Evolutionary conservation across 2,888 invertebrate species (phyloP).

Genomic region (Unio delphinus): DNA sequence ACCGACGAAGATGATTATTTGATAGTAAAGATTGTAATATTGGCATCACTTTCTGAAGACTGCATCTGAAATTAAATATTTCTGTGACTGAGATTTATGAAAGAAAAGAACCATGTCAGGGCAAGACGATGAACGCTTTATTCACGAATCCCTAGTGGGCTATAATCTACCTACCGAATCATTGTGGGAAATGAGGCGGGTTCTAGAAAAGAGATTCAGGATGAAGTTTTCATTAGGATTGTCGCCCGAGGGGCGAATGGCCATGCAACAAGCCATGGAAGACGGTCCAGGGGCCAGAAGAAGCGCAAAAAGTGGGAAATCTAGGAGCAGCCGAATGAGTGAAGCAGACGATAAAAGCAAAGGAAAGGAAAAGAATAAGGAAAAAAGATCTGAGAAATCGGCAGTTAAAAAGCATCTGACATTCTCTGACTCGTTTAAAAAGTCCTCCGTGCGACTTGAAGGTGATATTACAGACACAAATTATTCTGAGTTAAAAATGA

Average conservation of each 20-base stretch:
- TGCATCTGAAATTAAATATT: no score
- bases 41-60: no score
- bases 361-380: constrained; percentile 4
- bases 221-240: constrained; percentile 32
- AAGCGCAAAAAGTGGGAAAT: neutral
- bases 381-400: neutral
- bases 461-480: constrained; percentile 37
- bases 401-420: constrained; percentile 14
- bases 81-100: no score
- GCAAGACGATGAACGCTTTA: no score
- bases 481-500: constrained; percentile 8
- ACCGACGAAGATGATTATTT: no score
- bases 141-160: constrained; percentile 6
- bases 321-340: neutral
- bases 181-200: constrained; percentile 25
- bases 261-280: constrained; percentile 35
- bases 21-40: no score
- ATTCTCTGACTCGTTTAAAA: constrained; percentile 31
- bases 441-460: constrained; percentile 18
- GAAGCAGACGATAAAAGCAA: neutral
- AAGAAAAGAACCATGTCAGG: no score
- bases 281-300: constrained; percentile 7
- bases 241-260: constrained; percentile 39
- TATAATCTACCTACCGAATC: constrained; percentile 25
- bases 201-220: constrained; percentile 16